Evolutionary conservation across 64 coral and sea anemone genomes (phyloP).

Genomic region (Cladopsammia gracilis): DNA sequence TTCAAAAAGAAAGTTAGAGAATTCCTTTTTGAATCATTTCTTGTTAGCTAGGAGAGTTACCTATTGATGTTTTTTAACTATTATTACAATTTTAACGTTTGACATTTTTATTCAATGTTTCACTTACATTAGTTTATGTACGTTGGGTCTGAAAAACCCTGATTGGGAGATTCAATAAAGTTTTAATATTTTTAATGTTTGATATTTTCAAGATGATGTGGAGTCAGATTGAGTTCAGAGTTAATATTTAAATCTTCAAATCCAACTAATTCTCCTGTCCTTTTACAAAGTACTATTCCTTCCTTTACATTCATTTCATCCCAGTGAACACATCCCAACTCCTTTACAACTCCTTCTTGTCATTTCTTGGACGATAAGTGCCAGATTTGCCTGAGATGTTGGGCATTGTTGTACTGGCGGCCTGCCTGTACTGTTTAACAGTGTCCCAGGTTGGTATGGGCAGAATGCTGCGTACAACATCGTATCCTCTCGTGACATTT

Average conservation of each 20-base stretch:
- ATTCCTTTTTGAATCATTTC: too few relatives aligned
- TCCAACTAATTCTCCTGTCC: constrained; percentile 47
- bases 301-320: constrained; percentile 66
- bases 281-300: constrained; percentile 61
- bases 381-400: constrained; percentile 30
- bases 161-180: too few relatives aligned
- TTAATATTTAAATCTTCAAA: constrained; percentile 58
- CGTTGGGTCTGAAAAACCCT: too few relatives aligned
- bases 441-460: constrained; percentile 60
- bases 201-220: neutral
- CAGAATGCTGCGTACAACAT: constrained; percentile 27
- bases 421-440: constrained; percentile 42
- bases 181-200: too few relatives aligned
- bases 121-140: too few relatives aligned
- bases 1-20: too few relatives aligned
- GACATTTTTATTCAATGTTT: too few relatives aligned
- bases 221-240: neutral
- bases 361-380: constrained; percentile 60
- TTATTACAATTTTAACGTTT: too few relatives aligned
- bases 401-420: constrained; percentile 15
- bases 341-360: constrained; percentile 44
- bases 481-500: constrained; percentile 73
- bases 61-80: too few relatives aligned
- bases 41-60: too few relatives aligned
- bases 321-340: constrained; percentile 49